These are phyloP conservation scores for Troides oblongomaculatus DNA, from an alignment of 2,888 invertebrate species.

Conservation along the genomic window DNA sequence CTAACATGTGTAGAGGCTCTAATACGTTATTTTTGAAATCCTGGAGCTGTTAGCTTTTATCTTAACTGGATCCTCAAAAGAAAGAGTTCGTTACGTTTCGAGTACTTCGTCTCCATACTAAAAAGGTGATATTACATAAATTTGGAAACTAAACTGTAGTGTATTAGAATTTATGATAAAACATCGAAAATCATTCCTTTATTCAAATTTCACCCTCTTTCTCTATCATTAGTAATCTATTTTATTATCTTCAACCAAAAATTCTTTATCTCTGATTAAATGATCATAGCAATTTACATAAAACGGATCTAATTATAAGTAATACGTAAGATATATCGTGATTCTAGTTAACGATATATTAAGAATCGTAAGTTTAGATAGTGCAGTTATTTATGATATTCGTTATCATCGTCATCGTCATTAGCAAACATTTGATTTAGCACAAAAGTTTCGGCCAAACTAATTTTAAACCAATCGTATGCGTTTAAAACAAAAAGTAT, in stretches of 20 bases:
- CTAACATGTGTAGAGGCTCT: too few species aligned
- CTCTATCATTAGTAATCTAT: neutral
- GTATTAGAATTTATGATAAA: neutral
- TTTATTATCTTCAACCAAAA: neutral
- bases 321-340: too few species aligned
- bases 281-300: neutral
- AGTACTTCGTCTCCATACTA: too few species aligned
- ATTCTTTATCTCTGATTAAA: constrained; percentile 1
- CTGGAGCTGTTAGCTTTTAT: too few species aligned
- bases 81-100: too few species aligned
- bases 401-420: neutral
- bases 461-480: neutral
- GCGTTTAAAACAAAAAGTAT: neutral
- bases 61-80: too few species aligned
- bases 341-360: too few species aligned
- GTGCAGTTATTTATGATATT: neutral
- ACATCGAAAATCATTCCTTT: neutral
- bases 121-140: too few species aligned
- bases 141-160: neutral
- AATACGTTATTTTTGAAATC: too few species aligned
- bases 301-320: neutral
- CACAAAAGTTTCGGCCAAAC: neutral
- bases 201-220: neutral
- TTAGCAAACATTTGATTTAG: constrained; percentile 4
- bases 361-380: neutral